Evolutionary conservation across 2,797 vertebrate species (phyloP).

Genomic region (Pseudochromis fuscus): DNA sequence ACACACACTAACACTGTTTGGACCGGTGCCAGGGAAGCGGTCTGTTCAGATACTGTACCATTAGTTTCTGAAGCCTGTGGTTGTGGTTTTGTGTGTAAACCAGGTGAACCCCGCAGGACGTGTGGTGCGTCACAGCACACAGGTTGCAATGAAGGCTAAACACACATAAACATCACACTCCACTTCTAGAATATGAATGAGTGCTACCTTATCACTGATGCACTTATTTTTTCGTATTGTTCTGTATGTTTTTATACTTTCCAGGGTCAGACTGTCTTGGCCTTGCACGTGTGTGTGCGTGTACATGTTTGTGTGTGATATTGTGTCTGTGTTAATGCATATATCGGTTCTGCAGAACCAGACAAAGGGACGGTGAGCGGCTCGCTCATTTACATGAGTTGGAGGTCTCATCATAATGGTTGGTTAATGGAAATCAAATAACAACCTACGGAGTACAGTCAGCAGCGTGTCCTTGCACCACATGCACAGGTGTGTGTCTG

Average conservation of each 20-base stretch:
- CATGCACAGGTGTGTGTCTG: conserved; percentile 61
- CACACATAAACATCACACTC: not conserved
- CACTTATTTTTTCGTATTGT: conserved; percentile 48
- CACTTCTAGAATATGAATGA: not conserved
- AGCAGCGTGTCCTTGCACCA: conserved; percentile 54
- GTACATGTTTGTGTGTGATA: conserved; percentile 30
- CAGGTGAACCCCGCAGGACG: conserved; percentile 17
- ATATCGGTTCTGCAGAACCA: conserved; percentile 47
- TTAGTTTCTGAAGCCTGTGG: conserved; percentile 49
- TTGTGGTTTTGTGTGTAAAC: conserved; percentile 26
- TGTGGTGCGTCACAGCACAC: not conserved
- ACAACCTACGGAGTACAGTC: conserved; percentile 61
- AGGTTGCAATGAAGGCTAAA: conserved; percentile 18
- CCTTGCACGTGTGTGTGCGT: conserved; percentile 49
- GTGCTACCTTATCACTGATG: conserved; percentile 24
- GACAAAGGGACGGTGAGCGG: conserved; percentile 59
- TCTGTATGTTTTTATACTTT: conserved; percentile 55
- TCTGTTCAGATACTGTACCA: conserved; percentile 49
- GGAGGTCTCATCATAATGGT: conserved; percentile 68
- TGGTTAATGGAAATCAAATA: conserved; percentile 77
- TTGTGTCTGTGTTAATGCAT: conserved; percentile 41
- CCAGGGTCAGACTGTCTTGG: conserved; percentile 57
- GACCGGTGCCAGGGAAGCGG: conserved; percentile 28
- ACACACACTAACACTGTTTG: conserved; percentile 7
- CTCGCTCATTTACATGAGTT: conserved; percentile 67